Percentiles rank a stretch among this genome's conserved stretches.
Evolutionary conservation across 1,140 invertebrate species (phyloP).

Genomic region (Drosophila seguyi): DNA sequence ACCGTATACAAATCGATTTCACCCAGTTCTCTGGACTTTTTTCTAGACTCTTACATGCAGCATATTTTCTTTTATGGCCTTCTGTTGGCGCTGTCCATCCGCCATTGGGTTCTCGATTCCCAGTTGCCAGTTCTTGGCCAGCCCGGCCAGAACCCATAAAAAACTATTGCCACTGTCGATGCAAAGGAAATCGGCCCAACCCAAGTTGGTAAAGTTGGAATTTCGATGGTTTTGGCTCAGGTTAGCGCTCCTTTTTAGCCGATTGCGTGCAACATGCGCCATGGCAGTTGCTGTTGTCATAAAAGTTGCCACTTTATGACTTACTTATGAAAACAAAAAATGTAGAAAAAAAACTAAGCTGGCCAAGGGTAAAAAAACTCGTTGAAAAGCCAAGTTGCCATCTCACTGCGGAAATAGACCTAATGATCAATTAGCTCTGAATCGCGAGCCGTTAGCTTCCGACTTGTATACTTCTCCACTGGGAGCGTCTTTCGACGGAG

Average conservation of each 20-base stretch:
- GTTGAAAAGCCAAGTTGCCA: conserved; percentile 36
- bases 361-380: conserved; percentile 28
- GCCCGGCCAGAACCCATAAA: conserved; percentile 58
- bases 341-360: conserved; percentile 3
- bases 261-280: conserved; percentile 76
- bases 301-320: conserved; percentile 79
- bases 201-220: conserved; percentile 23
- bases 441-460: conserved; percentile 70
- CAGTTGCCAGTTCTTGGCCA: conserved; percentile 19
- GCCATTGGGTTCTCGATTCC: conserved; percentile 20
- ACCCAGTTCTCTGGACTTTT: conserved; percentile 56
- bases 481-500: conserved; percentile 35
- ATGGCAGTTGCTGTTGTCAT: conserved; percentile 64
- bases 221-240: conserved; percentile 27
- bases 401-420: conserved; percentile 75
- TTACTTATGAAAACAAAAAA: conserved; percentile 62
- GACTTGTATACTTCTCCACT: conserved; percentile 39
- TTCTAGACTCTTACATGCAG: conserved; percentile 56
- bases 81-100: conserved; percentile 28
- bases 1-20: conserved; percentile 77
- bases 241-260: conserved; percentile 17
- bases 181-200: conserved; percentile 33
- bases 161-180: conserved; percentile 62
- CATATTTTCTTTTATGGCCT: conserved; percentile 76
- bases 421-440: conserved; percentile 82